Base-by-base conservation (phyloP, 2,888 invertebrate genomes). In the Holacanthella duospinosa region DNA sequence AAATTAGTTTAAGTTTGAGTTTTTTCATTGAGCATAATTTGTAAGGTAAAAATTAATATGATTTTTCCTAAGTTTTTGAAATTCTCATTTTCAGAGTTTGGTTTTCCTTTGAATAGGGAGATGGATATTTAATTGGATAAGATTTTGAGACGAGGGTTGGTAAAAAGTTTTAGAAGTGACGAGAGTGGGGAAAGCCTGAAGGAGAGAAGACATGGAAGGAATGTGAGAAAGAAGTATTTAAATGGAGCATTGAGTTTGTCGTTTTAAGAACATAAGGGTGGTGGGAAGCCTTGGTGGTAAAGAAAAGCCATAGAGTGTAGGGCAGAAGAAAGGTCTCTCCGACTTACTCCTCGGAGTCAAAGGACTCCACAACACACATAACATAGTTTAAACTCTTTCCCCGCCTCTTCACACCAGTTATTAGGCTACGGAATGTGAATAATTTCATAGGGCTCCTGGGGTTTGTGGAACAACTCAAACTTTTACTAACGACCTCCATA, bases 161-260 rank as follows among this genome's bases (percentile, higher is more conserved):
- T n/a, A n/a, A n/a, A n/a, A n/a, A n/a, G n/a, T n/a, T n/a, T n/a
- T n/a, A n/a, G n/a, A n/a, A n/a, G n/a, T n/a, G n/a, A n/a, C n/a
- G n/a, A n/a, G n/a, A n/a, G n/a, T n/a, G n/a, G n/a, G n/a, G n/a
- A n/a, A n/a, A n/a, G n/a, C n/a, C n/a, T n/a, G n/a, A n/a, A n/a
- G n/a, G n/a, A n/a, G n/a, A n/a, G n/a, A n/a, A n/a, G n/a, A n/a
- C n/a, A n/a, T n/a, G n/a, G 29, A 26, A 55, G 44, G 59, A 59
- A 59, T 59, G 59, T 59, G 59, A 59, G 43, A 59, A 44, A 29
- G 24, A 44, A 59, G 59, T 43, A 59, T 59, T 59, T 59, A 59
- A 59, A 43, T 36, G 36, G 21, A 43, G n/a, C 36, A 36, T 19
- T 59, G n/a, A 43, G 43, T 43, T 25, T 43, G 24, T 27, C 43